Conservation (phyloP, 2,888 invertebrate species). For the Eristalis pertinax region DNA sequence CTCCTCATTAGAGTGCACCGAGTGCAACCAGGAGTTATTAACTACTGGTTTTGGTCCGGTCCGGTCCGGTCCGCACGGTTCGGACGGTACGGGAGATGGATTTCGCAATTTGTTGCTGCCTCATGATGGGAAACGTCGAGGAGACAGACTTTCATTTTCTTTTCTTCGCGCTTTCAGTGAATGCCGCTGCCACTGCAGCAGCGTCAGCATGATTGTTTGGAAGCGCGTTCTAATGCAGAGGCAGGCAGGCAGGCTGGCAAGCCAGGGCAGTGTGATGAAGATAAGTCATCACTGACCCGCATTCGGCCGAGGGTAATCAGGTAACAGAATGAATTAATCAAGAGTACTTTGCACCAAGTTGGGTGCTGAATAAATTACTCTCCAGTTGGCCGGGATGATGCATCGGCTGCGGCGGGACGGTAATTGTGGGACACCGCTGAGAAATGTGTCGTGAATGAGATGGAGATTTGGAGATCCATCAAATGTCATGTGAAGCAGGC, state of each 20-base stretch:
- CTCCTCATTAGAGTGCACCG: slow-evolving; percentile 38
- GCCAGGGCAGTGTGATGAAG: not conserved
- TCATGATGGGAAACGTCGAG: slow-evolving; percentile 41
- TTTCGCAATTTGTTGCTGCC: slow-evolving; percentile 53
- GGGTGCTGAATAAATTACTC: not conserved
- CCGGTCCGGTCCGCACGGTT: not conserved
- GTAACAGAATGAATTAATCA: slow-evolving; percentile 17
- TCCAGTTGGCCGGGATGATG: not conserved
- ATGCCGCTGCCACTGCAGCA: not conserved
- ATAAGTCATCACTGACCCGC: slow-evolving; percentile 43
- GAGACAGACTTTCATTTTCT: slow-evolving; percentile 61
- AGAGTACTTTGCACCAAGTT: not conserved
- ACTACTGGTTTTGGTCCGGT: slow-evolving; percentile 49
- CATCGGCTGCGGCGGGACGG: not conserved
- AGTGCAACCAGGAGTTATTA: slow-evolving; percentile 68
- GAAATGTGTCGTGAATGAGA: not conserved
- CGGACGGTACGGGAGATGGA: slow-evolving; percentile 21
- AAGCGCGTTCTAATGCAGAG: slow-evolving; percentile 19
- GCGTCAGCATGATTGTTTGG: slow-evolving; percentile 2
- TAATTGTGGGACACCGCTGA: not conserved
- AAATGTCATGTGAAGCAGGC: too few species aligned
- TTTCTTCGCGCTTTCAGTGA: slow-evolving; percentile 15
- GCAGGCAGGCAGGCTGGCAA: not conserved
- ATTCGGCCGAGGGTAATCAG: slow-evolving; percentile 28
- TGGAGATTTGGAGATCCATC: not conserved